These are phyloP conservation scores for Pseudonaja textilis DNA, from an alignment of 2,113 vertebrate genomes.

Conservation along the genomic window DNA sequence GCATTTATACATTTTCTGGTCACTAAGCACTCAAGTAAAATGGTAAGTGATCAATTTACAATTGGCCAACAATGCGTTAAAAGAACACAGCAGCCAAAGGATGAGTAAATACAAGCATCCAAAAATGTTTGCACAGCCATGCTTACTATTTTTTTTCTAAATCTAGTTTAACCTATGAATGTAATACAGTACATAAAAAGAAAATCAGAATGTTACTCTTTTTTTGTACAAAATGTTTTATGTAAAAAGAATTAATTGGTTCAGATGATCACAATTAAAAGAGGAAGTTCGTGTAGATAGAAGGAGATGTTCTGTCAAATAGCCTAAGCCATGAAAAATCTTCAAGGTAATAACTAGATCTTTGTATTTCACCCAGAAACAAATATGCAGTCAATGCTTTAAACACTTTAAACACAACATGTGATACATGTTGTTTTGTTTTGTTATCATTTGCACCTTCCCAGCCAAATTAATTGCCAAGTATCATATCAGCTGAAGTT, in stretches of 20 bases:
- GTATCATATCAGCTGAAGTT: background rate
- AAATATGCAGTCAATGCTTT: background rate
- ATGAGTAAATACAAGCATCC: conserved; percentile 53
- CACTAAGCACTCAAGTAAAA: conserved; percentile 81
- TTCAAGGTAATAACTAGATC: background rate
- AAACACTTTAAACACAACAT: background rate
- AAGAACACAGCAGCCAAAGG: conserved; percentile 65
- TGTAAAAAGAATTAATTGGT: conserved; percentile 36
- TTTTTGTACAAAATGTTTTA: conserved; percentile 2
- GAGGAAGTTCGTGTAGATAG: background rate
- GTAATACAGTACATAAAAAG: conserved; percentile 14
- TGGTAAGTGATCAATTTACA: conserved; percentile 75
- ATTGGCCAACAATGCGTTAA: conserved; percentile 68
- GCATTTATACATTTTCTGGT: conserved; percentile 84
- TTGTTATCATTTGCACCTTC: background rate
- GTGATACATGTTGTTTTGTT: background rate
- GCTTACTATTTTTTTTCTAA: conserved; percentile 26
- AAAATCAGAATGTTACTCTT: conserved; percentile 7
- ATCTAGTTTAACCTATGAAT: background rate
- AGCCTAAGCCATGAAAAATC: background rate
- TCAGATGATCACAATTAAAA: background rate
- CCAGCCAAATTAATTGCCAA: background rate
- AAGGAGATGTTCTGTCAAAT: background rate
- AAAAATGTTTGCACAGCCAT: conserved; percentile 15
- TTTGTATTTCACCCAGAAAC: background rate